Conservation (phyloP, 2,888 invertebrate genomes). For the Doris montereyensis region DNA sequence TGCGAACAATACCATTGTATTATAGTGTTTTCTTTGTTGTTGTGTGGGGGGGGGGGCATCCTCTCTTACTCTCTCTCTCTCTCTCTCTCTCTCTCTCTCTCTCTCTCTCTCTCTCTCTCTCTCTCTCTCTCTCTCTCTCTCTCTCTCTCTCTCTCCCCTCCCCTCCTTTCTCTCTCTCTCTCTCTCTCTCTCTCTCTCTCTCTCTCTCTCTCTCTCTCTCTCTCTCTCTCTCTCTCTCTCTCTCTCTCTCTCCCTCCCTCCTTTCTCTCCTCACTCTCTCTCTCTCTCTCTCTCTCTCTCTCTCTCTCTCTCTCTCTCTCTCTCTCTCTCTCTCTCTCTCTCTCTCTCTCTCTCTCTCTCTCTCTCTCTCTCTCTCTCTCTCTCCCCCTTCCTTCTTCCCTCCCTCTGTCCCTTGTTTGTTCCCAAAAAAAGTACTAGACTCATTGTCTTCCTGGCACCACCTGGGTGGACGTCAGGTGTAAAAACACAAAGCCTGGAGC, state of each 20-base stretch:
- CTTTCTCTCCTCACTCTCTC: constrained; percentile 5
- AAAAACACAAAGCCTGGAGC: not conserved
- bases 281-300: constrained; percentile 8
- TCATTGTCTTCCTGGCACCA: no score
- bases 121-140: constrained; percentile 7
- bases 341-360: constrained; percentile 17
- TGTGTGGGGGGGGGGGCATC: not conserved
- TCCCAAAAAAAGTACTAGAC: no score
- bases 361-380: constrained; percentile 18
- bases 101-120: not conserved
- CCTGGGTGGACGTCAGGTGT: not conserved
- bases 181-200: constrained; percentile 23
- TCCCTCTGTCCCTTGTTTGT: not conserved
- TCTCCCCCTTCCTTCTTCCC: not conserved
- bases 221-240: constrained; percentile 20
- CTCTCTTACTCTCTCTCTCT: not conserved
- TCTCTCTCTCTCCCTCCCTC: constrained; percentile 11
- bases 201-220: constrained; percentile 23
- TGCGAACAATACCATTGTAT: not conserved
- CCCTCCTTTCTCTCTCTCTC: constrained; percentile 24
- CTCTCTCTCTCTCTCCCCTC: constrained; percentile 2
- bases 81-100: not conserved
- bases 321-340: constrained; percentile 19
- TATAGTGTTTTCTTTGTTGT: not conserved
- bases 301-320: constrained; percentile 10